Conservation (phyloP, 2,797 vertebrate species). For the Leuciscus waleckii region DNA sequence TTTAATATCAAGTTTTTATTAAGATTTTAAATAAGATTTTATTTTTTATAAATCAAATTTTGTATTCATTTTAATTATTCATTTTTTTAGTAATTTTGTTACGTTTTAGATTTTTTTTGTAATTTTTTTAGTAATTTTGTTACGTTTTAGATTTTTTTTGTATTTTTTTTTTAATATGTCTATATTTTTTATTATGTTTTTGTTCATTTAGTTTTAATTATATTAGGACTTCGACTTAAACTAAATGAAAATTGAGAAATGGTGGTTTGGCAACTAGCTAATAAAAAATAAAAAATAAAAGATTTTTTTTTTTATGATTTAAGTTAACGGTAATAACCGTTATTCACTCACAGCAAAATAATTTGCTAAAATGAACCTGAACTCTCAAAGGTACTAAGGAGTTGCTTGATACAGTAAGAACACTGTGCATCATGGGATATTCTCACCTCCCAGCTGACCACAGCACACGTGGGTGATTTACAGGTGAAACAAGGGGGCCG, state of each 20-base stretch:
- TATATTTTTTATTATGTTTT: background rate
- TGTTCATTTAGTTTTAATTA: background rate
- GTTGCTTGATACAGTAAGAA: background rate
- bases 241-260: no score
- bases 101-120: background rate
- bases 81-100: no score
- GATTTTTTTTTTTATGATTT: background rate
- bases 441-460: slow-evolving; percentile 94
- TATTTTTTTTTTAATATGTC: no score
- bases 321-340: background rate
- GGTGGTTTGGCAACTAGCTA: no score
- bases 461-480: slow-evolving; percentile 91
- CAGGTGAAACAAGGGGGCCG: slow-evolving; percentile 85
- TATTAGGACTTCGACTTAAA: no score
- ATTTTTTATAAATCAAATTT: background rate
- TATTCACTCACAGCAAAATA: background rate
- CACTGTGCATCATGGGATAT: background rate
- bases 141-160: background rate
- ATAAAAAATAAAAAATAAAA: no score
- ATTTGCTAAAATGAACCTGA: background rate
- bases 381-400: background rate
- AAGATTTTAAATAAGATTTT: background rate
- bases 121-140: no score
- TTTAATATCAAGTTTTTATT: background rate
- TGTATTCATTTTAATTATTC: background rate